A percentile compares a stretch with the other conserved stretches of the same genome.
phyloP scores from a whole-genome alignment of 1,140 invertebrate species.

The Colletes latitarsis region DNA sequence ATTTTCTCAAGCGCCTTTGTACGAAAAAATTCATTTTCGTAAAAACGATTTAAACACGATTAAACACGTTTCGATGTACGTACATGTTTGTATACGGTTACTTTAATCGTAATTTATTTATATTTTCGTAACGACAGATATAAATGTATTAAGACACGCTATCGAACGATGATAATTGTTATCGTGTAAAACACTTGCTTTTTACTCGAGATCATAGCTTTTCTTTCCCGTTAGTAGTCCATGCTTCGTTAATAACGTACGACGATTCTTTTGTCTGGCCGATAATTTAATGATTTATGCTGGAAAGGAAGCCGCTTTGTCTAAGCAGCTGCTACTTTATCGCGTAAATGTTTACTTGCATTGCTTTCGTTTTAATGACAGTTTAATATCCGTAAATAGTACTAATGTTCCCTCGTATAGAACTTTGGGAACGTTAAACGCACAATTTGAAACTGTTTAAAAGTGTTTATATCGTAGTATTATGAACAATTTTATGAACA shows the following conservation, averaged over 20 bases:
- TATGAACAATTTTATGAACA: no score
- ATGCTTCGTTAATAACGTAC: conserved; percentile 1
- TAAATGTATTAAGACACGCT: conserved; percentile 21
- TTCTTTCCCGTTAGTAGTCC: not conserved
- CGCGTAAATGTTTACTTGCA: not conserved
- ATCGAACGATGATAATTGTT: conserved; percentile 1
- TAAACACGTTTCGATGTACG: no score
- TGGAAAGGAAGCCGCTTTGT: not conserved
- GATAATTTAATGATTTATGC: conserved; percentile 37
- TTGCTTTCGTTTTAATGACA: not conserved
- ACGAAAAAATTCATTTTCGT: no score
- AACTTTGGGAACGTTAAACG: not conserved
- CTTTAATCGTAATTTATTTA: not conserved
- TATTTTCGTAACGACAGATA: not conserved
- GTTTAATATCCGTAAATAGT: not conserved
- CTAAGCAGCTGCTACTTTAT: conserved; percentile 21
- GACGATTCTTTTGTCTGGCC: conserved; percentile 18
- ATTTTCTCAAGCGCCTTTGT: no score
- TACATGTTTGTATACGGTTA: not conserved
- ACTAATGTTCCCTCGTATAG: not conserved
- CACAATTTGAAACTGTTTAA: not conserved
- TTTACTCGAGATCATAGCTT: not conserved
- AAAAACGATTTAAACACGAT: no score
- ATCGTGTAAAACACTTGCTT: conserved; percentile 10
- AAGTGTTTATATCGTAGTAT: no score